phyloP scores from a whole-genome alignment of 2,888 invertebrate species.

The Cataglyphis albicans region DNA sequence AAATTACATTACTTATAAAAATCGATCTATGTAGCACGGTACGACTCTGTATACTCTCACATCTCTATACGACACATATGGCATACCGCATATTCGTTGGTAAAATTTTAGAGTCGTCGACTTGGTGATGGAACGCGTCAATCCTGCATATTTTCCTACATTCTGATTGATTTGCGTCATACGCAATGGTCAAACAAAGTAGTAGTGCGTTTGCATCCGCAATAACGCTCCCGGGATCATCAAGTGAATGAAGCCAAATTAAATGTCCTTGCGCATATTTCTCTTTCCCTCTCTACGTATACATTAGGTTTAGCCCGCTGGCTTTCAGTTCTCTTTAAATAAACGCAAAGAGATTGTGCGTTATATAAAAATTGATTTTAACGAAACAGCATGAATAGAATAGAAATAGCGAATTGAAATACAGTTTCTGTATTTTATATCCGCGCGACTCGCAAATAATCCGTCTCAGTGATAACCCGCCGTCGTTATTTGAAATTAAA shows the following conservation, averaged over 20 bases:
- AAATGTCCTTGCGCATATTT: background rate
- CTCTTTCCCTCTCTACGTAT: background rate
- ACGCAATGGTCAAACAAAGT: background rate
- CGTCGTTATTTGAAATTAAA: background rate
- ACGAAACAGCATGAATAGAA: background rate
- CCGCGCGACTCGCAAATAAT: background rate
- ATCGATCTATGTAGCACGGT: background rate
- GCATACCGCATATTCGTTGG: background rate
- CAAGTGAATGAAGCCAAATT: slow-evolving; percentile 24
- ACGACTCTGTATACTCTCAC: no score
- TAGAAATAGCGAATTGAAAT: background rate
- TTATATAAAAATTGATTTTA: slow-evolving; percentile 23
- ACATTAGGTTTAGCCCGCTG: slow-evolving; percentile 7
- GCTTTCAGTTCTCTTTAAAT: slow-evolving; percentile 1
- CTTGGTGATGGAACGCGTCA: slow-evolving; percentile 3
- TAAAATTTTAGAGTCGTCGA: background rate
- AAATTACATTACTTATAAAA: background rate
- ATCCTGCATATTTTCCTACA: slow-evolving; percentile 2
- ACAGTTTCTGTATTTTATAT: slow-evolving; percentile 10
- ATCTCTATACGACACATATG: background rate
- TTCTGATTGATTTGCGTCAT: slow-evolving; percentile 17
- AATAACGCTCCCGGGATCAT: slow-evolving; percentile 8
- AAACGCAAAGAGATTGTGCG: background rate
- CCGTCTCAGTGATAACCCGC: background rate
- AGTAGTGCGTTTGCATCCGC: slow-evolving; percentile 19